Percentiles rank a stretch among this genome's conserved stretches.
These are phyloP conservation scores for Pseudomyrmex pallidus DNA, from an alignment of 1,140 invertebrate genomes.

Conservation along the genomic window DNA sequence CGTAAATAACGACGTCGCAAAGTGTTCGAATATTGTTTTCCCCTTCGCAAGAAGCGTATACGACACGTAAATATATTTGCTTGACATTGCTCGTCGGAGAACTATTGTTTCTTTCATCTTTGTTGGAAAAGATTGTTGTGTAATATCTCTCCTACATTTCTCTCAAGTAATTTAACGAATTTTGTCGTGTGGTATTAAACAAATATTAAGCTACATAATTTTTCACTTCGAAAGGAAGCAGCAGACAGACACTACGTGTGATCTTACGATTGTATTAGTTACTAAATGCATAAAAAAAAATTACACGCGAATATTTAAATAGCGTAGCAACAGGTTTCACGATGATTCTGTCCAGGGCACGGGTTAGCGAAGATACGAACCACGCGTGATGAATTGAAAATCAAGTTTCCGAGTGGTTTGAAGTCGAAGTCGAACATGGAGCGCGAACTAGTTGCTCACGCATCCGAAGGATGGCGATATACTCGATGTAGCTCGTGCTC, in stretches of 20 bases:
- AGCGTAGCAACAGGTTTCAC: conserved; percentile 59
- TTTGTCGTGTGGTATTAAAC: too few relatives aligned
- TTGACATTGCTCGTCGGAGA: too few relatives aligned
- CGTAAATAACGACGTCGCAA: conserved; percentile 16
- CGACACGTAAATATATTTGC: too few relatives aligned
- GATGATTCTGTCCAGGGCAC: conserved; percentile 29
- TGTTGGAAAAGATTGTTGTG: too few relatives aligned
- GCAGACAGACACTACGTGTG: not conserved
- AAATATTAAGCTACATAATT: not conserved
- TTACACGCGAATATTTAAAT: conserved; percentile 29
- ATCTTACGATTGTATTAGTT: not conserved
- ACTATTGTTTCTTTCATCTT: too few relatives aligned
- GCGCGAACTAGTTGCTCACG: conserved; percentile 71
- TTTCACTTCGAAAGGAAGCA: not conserved
- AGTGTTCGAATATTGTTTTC: conserved; percentile 11
- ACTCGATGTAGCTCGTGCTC: conserved; percentile 65
- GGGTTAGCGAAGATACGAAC: conserved; percentile 66
- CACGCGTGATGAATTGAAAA: conserved; percentile 44
- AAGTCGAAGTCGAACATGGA: conserved; percentile 47
- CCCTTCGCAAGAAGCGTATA: too few relatives aligned
- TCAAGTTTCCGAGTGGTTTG: conserved; percentile 51
- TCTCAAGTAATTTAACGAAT: too few relatives aligned
- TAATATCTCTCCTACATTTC: too few relatives aligned
- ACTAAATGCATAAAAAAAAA: not conserved
- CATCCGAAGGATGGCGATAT: conserved; percentile 80